Evolutionary conservation across 2,888 invertebrate genomes (phyloP), one percentile per base, ranked within the genome.

Genomic region (Tinea pellionella): DNA sequence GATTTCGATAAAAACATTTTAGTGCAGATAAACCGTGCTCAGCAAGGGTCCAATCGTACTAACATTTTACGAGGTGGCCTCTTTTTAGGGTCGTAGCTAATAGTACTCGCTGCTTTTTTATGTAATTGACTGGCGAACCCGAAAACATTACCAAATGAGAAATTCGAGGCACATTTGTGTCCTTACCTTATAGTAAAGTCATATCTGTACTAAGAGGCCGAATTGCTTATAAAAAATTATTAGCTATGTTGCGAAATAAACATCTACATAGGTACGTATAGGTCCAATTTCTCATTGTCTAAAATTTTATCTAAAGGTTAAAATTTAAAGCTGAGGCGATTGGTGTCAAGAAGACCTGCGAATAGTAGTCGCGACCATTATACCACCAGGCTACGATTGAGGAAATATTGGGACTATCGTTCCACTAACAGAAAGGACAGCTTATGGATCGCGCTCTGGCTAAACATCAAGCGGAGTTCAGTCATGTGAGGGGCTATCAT

Each of bases 1-100:
- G 53, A 57, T 32, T 57, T 57, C 57, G 30, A 57, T 57, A 32
- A 57, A 57, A 57, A 57, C 32, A 30, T 57, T 57, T 57, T 57
- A 57, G 57, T 57, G 19, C 32, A 57, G 19, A 57, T 57, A 57
- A 57, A 57, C 32, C 57, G 57, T 32, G 57, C 30, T 53, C 24
- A 9, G 7, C 57, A 24, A 57, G 57, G 57, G 57, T 16, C 57
- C 57, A 57, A 57, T 57, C 30, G 57, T 57, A 32, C 57, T 57
- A 32, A 57, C 57, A 32, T 57, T 57, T 57, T 57, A 57, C 32
- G 57, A 57, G 57, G 30, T 57, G 57, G 32, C 19, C 53, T 15
- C 32, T 13, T 30, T 57, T 57, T 32, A 55, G 57, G 57, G 57
- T 57, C 57, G 57, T 29, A 19, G 32, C 32, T 57, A 30, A 57